Conservation (phyloP, 2,888 invertebrate genomes). For the Caenorhabditis sp. region DNA sequence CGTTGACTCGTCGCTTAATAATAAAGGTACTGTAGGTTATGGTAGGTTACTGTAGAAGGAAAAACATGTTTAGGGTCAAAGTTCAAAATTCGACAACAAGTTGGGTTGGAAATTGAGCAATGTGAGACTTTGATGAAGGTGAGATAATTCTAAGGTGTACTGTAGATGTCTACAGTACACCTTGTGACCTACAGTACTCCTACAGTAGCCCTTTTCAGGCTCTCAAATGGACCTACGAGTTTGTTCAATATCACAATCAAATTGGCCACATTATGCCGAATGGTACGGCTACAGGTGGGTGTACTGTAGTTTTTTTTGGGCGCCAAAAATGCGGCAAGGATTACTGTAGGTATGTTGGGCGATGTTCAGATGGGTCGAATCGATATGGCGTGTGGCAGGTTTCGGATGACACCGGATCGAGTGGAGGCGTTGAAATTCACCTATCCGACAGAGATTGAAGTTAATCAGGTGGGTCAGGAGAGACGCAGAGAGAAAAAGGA, state of each 20-base stretch:
- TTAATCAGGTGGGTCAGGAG: conserved; percentile 19
- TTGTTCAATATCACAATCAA: conserved; percentile 32
- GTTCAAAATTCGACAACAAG: conserved; percentile 28
- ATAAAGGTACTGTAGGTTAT: conserved; percentile 23
- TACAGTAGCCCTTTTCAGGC: conserved; percentile 1
- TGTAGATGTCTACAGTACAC: too few relatives aligned
- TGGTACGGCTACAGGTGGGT: conserved; percentile 35
- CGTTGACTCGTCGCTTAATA: conserved; percentile 31
- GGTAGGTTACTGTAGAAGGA: too few relatives aligned
- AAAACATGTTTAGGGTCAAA: conserved; percentile 20
- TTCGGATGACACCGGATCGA: conserved; percentile 41
- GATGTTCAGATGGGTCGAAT: conserved; percentile 31
- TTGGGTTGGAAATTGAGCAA: conserved; percentile 37
- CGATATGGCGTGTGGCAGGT: conserved; percentile 40
- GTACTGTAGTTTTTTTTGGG: neutral
- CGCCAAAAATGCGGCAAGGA: neutral
- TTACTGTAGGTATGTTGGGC: conserved; percentile 31
- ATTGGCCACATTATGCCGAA: conserved; percentile 29
- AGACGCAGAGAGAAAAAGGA: neutral
- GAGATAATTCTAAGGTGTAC: neutral
- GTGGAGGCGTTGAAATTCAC: conserved; percentile 26
- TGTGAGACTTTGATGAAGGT: conserved; percentile 38
- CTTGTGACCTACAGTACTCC: neutral
- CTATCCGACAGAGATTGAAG: conserved; percentile 39
- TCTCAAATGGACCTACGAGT: conserved; percentile 26